Conservation (phyloP, 2,797 vertebrate species). For the Coluber constrictor region DNA sequence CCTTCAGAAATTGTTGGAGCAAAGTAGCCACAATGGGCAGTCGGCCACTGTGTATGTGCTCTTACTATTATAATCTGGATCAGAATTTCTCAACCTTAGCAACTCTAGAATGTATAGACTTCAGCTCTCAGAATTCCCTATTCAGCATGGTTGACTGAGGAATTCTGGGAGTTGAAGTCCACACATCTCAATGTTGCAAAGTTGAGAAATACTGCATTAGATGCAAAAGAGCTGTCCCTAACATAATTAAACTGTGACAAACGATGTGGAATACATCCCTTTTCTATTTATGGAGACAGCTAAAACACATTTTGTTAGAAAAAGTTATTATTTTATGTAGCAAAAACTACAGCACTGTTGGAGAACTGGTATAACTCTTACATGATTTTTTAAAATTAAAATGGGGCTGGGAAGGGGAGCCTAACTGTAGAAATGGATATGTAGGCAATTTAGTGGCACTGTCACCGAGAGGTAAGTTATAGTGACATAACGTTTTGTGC, state of each 20-base stretch:
- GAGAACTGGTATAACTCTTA: background rate
- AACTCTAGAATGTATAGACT: background rate
- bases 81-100: background rate
- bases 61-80: background rate
- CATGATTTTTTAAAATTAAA: constrained; percentile 15
- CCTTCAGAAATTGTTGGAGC: background rate
- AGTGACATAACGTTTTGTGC: background rate
- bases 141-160: background rate
- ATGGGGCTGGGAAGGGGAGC: background rate
- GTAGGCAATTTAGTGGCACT: background rate
- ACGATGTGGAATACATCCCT: background rate
- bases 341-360: rapidly evolving
- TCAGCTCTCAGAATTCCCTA: background rate
- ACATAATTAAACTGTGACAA: background rate
- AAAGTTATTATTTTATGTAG: background rate
- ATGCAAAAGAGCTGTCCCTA: background rate
- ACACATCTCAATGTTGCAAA: background rate
- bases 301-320: background rate
- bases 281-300: background rate
- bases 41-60: background rate
- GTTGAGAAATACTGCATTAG: background rate
- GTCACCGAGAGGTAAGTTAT: background rate
- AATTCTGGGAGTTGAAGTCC: background rate
- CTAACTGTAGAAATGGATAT: background rate
- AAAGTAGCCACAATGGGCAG: background rate